Evolutionary conservation across 2,113 vertebrate species (phyloP).

Genomic region (Sylvilagus bachmani): DNA sequence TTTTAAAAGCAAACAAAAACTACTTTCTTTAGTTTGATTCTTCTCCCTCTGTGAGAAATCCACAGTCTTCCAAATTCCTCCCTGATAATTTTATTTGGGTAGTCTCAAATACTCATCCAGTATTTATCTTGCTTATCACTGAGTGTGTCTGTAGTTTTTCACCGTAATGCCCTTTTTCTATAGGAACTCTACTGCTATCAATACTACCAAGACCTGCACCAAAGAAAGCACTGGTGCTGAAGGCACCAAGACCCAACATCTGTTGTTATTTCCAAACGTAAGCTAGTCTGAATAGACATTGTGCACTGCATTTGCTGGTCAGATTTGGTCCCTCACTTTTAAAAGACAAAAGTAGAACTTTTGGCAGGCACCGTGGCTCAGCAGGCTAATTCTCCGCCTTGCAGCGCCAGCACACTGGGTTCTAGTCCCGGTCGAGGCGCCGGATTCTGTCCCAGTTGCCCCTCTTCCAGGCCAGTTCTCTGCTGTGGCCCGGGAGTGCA

Average conservation of each 20-base stretch:
- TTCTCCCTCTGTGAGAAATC: background rate
- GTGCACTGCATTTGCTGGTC: background rate
- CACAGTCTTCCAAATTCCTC: background rate
- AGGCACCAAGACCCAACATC: background rate
- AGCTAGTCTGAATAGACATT: background rate
- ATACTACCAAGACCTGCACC: background rate
- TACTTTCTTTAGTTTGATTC: background rate
- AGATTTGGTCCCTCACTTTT: background rate
- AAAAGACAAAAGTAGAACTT: background rate
- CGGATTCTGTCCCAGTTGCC: too few relatives aligned
- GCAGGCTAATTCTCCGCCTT: too few relatives aligned
- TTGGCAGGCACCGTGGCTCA: too few relatives aligned
- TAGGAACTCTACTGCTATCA: accelerated
- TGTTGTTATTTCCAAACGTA: background rate
- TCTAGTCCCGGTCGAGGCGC: too few relatives aligned
- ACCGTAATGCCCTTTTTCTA: background rate
- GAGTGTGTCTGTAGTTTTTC: background rate
- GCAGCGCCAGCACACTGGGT: too few relatives aligned
- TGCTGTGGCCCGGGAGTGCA: too few relatives aligned
- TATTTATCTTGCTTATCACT: background rate
- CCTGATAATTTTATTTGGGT: background rate
- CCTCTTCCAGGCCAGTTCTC: too few relatives aligned
- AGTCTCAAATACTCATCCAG: background rate
- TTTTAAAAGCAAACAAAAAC: background rate
- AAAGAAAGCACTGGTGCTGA: background rate